Conservation (phyloP, 2,797 vertebrate genomes). For the Sciurus carolinensis region DNA sequence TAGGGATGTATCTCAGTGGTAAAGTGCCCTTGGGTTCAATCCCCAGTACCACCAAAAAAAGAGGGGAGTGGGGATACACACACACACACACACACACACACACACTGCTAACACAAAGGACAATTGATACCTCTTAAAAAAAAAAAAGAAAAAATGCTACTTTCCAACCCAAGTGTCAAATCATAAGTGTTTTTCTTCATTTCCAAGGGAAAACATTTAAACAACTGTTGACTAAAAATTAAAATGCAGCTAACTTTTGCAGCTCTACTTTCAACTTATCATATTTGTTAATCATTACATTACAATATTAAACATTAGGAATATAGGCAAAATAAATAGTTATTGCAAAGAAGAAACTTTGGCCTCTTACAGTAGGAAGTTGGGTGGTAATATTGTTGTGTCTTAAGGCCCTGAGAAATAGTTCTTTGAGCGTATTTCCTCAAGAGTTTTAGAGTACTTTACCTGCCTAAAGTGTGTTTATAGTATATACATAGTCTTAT, state of each 20-base stretch:
- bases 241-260: neutral
- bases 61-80: too few species aligned
- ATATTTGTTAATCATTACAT: neutral
- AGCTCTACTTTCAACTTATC: neutral
- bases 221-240: neutral
- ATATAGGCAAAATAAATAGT: neutral
- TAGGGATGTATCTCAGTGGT: too few species aligned
- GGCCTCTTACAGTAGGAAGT: too few species aligned
- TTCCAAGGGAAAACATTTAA: neutral
- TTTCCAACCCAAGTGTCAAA: neutral
- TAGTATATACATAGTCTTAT: neutral
- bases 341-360: neutral
- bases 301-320: neutral
- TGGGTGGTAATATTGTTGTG: too few species aligned
- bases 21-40: too few species aligned
- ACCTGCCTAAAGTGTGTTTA: neutral
- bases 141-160: neutral
- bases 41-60: too few species aligned
- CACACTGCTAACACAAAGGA: too few species aligned
- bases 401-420: too few species aligned
- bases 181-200: neutral
- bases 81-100: too few species aligned
- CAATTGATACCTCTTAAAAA: neutral
- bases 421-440: neutral
- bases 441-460: neutral